These are phyloP conservation scores for Drosophila carrolli DNA, from an alignment of 1,140 invertebrate species.

Conservation along the genomic window DNA sequence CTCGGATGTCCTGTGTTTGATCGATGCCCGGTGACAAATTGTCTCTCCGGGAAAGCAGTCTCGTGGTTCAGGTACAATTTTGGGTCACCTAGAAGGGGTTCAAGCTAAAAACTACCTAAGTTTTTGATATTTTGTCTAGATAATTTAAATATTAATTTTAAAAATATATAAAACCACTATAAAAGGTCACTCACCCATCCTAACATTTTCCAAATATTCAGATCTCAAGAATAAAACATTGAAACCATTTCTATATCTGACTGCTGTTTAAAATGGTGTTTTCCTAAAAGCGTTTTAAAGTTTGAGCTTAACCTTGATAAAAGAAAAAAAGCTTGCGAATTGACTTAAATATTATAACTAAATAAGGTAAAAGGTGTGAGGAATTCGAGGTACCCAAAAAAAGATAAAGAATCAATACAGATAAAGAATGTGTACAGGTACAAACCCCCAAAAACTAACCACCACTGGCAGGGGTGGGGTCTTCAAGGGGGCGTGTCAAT, in stretches of 20 bases:
- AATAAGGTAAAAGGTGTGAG: neutral
- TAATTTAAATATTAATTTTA: neutral
- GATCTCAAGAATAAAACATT: too few species aligned
- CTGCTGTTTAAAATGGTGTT: too few species aligned
- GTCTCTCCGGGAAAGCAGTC: conserved; percentile 23
- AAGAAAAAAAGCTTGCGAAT: too few species aligned
- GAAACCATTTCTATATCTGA: too few species aligned
- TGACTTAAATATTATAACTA: too few species aligned
- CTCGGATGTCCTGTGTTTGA: conserved; percentile 56
- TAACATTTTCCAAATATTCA: too few species aligned
- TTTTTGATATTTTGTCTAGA: too few species aligned
- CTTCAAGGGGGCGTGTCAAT: conserved; percentile 12
- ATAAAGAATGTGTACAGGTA: neutral
- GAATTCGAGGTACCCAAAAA: neutral
- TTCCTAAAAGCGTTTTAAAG: too few species aligned
- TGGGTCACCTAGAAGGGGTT: too few species aligned
- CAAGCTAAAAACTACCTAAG: neutral
- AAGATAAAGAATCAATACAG: neutral
- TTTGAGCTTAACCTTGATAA: too few species aligned
- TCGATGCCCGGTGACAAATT: conserved; percentile 79
- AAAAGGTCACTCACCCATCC: too few species aligned
- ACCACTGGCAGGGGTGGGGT: neutral
- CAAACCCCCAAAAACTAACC: neutral
- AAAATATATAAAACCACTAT: neutral
- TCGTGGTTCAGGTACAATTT: neutral